Conservation (phyloP, 92 coral and sea anemone genomes). For the Umimayanthus chanpuru region DNA sequence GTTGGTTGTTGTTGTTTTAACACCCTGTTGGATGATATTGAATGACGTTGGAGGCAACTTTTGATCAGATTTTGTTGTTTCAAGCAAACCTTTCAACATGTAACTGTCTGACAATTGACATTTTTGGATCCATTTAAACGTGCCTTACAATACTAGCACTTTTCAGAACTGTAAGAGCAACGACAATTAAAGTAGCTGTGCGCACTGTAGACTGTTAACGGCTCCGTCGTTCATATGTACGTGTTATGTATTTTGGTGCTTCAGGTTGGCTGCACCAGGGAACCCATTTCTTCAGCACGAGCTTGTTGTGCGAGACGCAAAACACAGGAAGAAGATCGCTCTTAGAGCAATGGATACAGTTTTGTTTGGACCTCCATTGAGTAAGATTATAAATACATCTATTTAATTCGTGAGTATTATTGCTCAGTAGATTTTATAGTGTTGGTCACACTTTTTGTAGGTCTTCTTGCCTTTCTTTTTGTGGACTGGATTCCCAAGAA, state of each 20-base stretch:
- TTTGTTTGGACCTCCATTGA: constrained; percentile 61
- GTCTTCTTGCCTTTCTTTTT: too few relatives aligned
- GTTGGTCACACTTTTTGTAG: too few relatives aligned
- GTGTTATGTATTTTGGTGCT: not conserved
- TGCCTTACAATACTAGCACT: not conserved
- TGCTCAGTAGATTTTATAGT: too few relatives aligned
- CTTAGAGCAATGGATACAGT: constrained; percentile 67
- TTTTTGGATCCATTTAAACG: not conserved
- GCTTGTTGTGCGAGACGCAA: constrained; percentile 43
- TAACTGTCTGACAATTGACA: constrained; percentile 24
- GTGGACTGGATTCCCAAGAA: too few relatives aligned
- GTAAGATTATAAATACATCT: constrained; percentile 7
- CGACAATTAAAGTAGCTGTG: not conserved
- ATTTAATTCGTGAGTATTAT: not conserved
- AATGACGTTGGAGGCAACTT: not conserved
- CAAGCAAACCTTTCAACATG: not conserved
- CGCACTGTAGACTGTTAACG: not conserved
- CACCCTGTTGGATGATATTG: too few relatives aligned
- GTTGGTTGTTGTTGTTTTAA: too few relatives aligned
- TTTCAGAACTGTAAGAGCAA: not conserved
- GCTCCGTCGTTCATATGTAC: not conserved
- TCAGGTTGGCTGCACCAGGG: constrained; percentile 56
- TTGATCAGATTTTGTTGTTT: too few relatives aligned
- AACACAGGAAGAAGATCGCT: constrained; percentile 60
- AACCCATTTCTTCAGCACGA: constrained; percentile 46